Evolutionary conservation across 2,888 invertebrate species (phyloP).

Genomic region (Hydrotaea diabolus): DNA sequence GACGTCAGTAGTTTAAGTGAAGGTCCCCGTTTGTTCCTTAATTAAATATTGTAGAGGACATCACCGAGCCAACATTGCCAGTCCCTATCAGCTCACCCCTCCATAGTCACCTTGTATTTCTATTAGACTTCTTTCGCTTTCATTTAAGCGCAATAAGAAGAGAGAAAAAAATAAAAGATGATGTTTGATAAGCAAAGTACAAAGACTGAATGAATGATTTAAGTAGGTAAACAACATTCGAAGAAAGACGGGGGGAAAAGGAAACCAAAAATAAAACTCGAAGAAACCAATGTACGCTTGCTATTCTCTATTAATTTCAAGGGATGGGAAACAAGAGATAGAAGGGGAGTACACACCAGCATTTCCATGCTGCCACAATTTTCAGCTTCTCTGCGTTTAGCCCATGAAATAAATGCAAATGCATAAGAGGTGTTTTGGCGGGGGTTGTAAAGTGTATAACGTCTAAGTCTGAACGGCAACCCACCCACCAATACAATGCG

Average conservation of each 20-base stretch:
- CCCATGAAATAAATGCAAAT: neutral
- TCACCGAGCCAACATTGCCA: neutral
- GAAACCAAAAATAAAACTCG: neutral
- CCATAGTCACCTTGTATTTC: neutral
- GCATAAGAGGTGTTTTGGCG: neutral
- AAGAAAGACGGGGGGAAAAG: constrained; percentile 4
- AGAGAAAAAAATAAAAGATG: constrained; percentile 42
- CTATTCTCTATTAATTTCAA: constrained; percentile 38
- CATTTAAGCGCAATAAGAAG: constrained; percentile 52
- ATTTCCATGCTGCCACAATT: constrained; percentile 14
- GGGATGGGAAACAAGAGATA: neutral
- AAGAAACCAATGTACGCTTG: constrained; percentile 47
- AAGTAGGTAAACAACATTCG: constrained; percentile 64
- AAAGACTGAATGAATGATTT: constrained; percentile 60
- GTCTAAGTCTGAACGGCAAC: too few relatives aligned
- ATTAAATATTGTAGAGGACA: neutral
- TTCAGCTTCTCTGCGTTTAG: neutral
- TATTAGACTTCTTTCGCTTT: constrained; percentile 37
- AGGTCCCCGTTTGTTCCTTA: too few relatives aligned
- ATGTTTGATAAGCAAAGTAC: constrained; percentile 61
- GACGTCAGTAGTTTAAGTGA: too few relatives aligned
- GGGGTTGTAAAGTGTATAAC: neutral
- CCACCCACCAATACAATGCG: neutral
- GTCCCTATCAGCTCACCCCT: neutral
- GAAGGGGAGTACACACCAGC: neutral